Base-by-base conservation (phyloP, 2,888 invertebrate genomes). In the Seira ritae region DNA sequence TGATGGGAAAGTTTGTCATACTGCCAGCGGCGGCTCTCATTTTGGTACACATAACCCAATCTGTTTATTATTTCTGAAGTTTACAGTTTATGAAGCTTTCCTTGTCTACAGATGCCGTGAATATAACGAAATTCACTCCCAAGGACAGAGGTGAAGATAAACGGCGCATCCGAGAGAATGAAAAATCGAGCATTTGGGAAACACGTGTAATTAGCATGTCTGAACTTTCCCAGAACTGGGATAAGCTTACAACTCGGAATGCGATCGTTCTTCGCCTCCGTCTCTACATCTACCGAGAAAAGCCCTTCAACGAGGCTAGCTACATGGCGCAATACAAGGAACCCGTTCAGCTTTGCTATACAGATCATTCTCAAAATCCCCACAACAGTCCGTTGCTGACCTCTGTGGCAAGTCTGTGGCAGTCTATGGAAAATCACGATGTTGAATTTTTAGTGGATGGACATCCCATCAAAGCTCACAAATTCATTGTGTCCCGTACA, bases 181-280 rank as follows among this genome's bases (percentile, higher is more conserved):
- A 62, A 72, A 17, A 12, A 17, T 2, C 55, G 23, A 80, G 75
- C 19, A 70, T 75, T 70, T 80, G 80, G 80, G 80, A 80, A 75
- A 75, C 66, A 10, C 74, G 75, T 19, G 10, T 66, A 15, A 75
- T 74, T n/a, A 15, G 23, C 6, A 17, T 80, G n/a, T 23, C 15
- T 46, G 70, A 74, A 0, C n/a, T 80, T 3, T 1, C 4, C 15
- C 42, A 46, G n/a, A 69, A 74, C 4, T 75, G 69, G 70, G 31
- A 70, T 17, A 69, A 23, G 17, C 46, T 70, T 12, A 50, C 20
- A 19, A 12, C 20, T 3, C 23, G 37, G 19, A 37, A 74, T 20
- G 17, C 65, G 8, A n/a, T 80, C 1, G 69, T 50, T 1, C 22
- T 80, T 2, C n/a, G 75, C 19, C 66, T 80, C 10, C 62, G 80